phyloP scores from a whole-genome alignment of 2,888 invertebrate species.

The Spodoptera picta region DNA sequence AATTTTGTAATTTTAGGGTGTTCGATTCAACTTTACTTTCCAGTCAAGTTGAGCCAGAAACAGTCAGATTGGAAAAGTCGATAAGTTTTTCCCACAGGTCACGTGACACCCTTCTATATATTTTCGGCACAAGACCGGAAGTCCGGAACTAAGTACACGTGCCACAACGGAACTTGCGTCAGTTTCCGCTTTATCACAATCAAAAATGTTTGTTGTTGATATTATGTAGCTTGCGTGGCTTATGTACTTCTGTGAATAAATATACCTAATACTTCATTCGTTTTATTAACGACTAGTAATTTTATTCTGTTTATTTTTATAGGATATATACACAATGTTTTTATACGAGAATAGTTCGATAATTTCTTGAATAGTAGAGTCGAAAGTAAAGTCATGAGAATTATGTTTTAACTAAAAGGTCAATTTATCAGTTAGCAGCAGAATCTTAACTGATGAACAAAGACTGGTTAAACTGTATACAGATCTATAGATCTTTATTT shows the following conservation, averaged over 20 bases:
- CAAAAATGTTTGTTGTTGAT: constrained; percentile 24
- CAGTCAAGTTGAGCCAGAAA: not conserved
- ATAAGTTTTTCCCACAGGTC: constrained; percentile 78
- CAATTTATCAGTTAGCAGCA: too few species aligned
- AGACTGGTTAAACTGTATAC: too few species aligned
- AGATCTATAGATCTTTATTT: too few species aligned
- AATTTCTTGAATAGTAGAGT: too few species aligned
- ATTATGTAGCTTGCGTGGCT: not conserved
- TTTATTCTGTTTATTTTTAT: too few species aligned
- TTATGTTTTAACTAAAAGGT: too few species aligned
- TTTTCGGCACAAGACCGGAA: constrained; percentile 64
- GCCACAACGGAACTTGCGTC: constrained; percentile 64
- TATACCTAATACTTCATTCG: too few species aligned
- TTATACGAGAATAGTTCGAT: too few species aligned
- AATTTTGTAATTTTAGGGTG: not conserved
- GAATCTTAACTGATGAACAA: too few species aligned
- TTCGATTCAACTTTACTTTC: constrained; percentile 15
- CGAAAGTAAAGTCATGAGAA: too few species aligned
- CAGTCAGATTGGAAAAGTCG: constrained; percentile 63
- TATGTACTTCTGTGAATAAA: not conserved
- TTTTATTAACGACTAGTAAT: too few species aligned
- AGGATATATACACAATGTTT: too few species aligned
- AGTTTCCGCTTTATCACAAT: constrained; percentile 64
- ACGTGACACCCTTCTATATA: constrained; percentile 36
- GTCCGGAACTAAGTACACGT: constrained; percentile 71